Conservation (phyloP, 1,140 invertebrate genomes). For the Pentalonia nigronervosa region DNA sequence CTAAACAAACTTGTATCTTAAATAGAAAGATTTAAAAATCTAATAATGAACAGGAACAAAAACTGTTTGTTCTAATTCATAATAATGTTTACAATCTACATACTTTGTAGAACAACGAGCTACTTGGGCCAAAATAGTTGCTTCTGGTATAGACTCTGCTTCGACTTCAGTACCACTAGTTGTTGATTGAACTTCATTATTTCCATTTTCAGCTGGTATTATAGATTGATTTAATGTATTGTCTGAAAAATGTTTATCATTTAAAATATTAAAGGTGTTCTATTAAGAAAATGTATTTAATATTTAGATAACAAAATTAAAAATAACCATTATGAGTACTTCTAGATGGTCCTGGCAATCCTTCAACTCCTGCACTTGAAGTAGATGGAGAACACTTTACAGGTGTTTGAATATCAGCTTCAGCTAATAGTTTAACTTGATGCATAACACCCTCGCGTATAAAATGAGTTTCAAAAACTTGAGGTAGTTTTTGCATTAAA, state of each 20-base stretch:
- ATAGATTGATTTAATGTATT: conserved; percentile 26
- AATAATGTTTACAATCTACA: background rate
- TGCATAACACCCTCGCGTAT: conserved; percentile 79
- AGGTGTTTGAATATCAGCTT: conserved; percentile 50
- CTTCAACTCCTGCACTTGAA: conserved; percentile 41
- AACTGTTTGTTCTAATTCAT: background rate
- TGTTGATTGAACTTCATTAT: conserved; percentile 40
- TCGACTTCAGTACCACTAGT: background rate
- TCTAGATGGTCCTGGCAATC: conserved; percentile 50
- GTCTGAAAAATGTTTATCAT: background rate
- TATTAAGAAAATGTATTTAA: background rate
- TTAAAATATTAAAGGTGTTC: background rate
- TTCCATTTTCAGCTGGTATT: conserved; percentile 9
- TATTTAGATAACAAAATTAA: background rate
- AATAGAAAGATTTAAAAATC: background rate
- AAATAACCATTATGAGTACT: conserved; percentile 37
- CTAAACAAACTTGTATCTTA: background rate
- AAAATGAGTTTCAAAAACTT: conserved; percentile 94
- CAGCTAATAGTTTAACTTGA: conserved; percentile 59
- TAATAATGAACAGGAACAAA: background rate
- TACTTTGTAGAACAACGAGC: conserved; percentile 45
- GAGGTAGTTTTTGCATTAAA: conserved; percentile 93
- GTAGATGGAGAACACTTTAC: conserved; percentile 35
- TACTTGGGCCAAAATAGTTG: conserved; percentile 52
- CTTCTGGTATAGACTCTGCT: background rate